These are phyloP conservation scores for Aspidoscelis tigris DNA, from an alignment of 2,113 vertebrate species.

Conservation along the genomic window DNA sequence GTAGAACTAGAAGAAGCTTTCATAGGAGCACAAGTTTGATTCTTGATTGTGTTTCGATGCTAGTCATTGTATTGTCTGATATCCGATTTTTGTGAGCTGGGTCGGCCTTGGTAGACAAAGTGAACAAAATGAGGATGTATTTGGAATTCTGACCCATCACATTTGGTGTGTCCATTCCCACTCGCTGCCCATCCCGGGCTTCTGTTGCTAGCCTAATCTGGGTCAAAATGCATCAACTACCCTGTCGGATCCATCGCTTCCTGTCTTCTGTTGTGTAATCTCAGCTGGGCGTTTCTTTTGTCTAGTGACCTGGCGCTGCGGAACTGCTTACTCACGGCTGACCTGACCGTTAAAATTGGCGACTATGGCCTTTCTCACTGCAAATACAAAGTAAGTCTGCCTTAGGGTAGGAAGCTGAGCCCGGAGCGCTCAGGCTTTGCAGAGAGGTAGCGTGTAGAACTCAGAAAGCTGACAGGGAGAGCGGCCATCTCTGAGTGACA, in stretches of 20 bases:
- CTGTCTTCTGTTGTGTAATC: background rate
- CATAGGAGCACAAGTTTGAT: too few species aligned
- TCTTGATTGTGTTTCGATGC: background rate
- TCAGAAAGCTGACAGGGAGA: too few species aligned
- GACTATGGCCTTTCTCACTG: constrained; percentile 93
- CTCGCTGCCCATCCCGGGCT: background rate
- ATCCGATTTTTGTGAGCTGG: too few species aligned
- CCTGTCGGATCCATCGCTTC: background rate
- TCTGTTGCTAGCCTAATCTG: background rate
- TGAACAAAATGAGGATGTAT: background rate
- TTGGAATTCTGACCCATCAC: background rate
- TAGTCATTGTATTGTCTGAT: background rate
- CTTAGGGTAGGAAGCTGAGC: background rate
- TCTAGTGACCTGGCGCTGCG: constrained; percentile 92
- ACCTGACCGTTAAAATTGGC: constrained; percentile 93
- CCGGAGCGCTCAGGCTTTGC: background rate
- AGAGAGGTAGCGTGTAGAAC: background rate
- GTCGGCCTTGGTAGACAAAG: background rate
- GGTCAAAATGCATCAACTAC: background rate
- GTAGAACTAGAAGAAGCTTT: background rate
- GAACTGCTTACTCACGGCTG: constrained; percentile 90
- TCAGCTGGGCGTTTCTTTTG: constrained; percentile 47
- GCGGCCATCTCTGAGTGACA: background rate
- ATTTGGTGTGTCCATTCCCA: constrained; percentile 6
- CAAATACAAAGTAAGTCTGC: constrained; percentile 90